Base-by-base conservation (phyloP, 1,140 invertebrate genomes). In the Chlorops oryzae region DNA sequence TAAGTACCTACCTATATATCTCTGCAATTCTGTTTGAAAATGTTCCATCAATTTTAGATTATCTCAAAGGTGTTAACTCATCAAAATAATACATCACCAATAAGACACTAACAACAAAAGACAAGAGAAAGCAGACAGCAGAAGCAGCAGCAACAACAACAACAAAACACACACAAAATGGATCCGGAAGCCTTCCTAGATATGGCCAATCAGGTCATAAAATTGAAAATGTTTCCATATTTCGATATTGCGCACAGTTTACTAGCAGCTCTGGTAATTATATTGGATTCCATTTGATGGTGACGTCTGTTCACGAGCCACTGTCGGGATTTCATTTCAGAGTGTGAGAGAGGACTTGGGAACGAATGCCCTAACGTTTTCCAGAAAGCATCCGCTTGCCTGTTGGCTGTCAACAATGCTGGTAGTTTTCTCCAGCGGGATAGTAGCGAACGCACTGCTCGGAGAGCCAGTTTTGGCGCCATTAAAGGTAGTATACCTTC, bases 181-280 rank as follows among this genome's bases (percentile, higher is more conserved):
- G 93, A 97, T 86, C 90, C 92, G 67, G 92, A 96, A 81, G 87
- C 92, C 38, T 96, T 96, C 75, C 81, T 98, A 65, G 94, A 98
- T 73, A 82, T 97, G 79, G 92, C 95, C 76, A 97, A 96, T 76
- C 91, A 94, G 81, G 92, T 98, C 74, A 94, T 95, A 58, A 97
- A 98, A 77, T 80, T 98, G 57, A 97, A 98, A 81, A 98, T 98
- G 95, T 98, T 89, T 74, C 96, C 96, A 28, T 98, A 97, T 79
- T 99, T 99, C 76, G 96, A 98, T 73, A 87, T 97, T 63, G 95
- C 95, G 53, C 92, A 99, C 77, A 88, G 86, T 75, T 80, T 90
- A 59, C 78, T 96, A 34, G 91, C 88, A 74, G 90, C 90, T 66
- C 77, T 95, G 54, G 88, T 92, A n/a, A n/a, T n/a, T n/a, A n/a